Percentiles rank a stretch among this genome's conserved stretches.
phyloP scores from a whole-genome alignment of 2,797 vertebrate genomes.

The Urocyon cinereoargenteus region DNA sequence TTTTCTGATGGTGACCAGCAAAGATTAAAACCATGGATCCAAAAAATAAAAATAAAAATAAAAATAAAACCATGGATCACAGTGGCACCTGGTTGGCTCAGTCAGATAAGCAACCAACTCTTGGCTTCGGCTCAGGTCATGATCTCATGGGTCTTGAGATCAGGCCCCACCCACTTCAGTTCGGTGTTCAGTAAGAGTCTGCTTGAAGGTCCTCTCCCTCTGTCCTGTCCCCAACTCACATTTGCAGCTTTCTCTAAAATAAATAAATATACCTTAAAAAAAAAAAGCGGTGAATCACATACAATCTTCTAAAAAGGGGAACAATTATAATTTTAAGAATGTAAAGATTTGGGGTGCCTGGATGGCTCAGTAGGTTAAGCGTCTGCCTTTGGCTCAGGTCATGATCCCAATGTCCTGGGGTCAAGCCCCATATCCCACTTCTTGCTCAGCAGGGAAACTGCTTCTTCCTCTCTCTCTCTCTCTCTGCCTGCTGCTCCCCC shows the following conservation, averaged over 20 bases:
- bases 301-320: neutral
- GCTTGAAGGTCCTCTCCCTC: neutral
- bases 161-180: neutral
- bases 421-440: too few relatives aligned
- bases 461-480: too few relatives aligned
- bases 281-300: neutral
- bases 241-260: neutral
- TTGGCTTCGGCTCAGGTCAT: neutral
- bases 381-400: too few relatives aligned
- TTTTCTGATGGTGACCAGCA: neutral
- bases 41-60: too few relatives aligned
- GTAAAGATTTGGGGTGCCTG: neutral
- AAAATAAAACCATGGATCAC: neutral
- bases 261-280: neutral
- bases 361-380: too few relatives aligned
- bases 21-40: neutral
- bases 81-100: neutral
- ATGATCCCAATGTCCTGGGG: too few relatives aligned
- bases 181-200: neutral
- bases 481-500: too few relatives aligned
- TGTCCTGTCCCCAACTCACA: neutral
- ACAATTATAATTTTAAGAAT: constrained; percentile 29
- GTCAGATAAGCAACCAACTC: neutral
- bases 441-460: too few relatives aligned
- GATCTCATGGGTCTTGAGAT: neutral